Base-by-base conservation (phyloP, 2,888 invertebrate species). In the Orthonevra nobilis region DNA sequence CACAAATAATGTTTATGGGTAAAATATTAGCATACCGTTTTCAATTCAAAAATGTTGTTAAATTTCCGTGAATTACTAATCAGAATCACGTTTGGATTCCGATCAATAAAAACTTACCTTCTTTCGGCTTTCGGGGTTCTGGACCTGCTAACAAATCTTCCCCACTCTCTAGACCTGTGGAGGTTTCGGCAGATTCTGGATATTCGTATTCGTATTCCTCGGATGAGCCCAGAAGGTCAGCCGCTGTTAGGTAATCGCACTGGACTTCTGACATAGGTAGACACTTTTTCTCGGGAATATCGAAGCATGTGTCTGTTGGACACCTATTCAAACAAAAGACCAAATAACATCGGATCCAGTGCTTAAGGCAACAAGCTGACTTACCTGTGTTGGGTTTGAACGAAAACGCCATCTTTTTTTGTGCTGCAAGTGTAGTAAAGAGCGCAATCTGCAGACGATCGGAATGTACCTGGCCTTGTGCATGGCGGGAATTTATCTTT, bases 351-450 rank as follows among this genome's bases (percentile, higher is more conserved):
- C 5, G n/a, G 14, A 38, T 5, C 1, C 1, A 20, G 9, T n/a
- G n/a, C n/a, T n/a, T n/a, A n/a, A n/a, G n/a, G n/a, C n/a, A n/a
- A n/a, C n/a, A n/a, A n/a, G n/a, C n/a, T n/a, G 10, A 81, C 82
- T 82, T 60, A 87, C 86, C 85, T 87, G 63, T 85, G 87, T 48
- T 89, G 85, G 1, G 85, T 87, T 60, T 89, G 89, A 61, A 86
- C 81, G 74, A 88, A 88, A 3, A 83, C 84, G 5, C 88, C 87
- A 63, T 84, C 86, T 0, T 81, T 60, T 38, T 86, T 86, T 19
- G 85, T 77, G 17, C 84, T 86, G 75, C 90, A 90, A 0, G 85
- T 87, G 69, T 89, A 90, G 73, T 89, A 90, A 7, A 89, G 64
- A 0, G 85, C 84, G 54, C 89, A 89, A 74, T 90, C 87, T 2